These are phyloP conservation scores for Phaethon lepturus DNA, from an alignment of 2,113 vertebrate genomes.

Conservation along the genomic window DNA sequence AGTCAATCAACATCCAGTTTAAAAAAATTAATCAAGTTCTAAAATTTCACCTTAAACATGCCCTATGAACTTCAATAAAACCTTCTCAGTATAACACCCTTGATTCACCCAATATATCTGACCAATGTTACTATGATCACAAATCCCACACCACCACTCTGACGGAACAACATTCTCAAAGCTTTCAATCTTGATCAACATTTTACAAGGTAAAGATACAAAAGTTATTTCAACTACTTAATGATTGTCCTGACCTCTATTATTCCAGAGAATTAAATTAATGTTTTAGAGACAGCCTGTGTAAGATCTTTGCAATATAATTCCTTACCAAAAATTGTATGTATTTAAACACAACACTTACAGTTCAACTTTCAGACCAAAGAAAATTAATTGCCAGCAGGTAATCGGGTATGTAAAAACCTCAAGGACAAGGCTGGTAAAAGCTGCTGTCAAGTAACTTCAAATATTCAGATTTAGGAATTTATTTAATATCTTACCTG, in stretches of 20 bases:
- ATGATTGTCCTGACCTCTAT: not conserved
- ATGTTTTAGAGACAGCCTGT: not conserved
- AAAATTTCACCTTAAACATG: not conserved
- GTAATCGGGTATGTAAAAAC: not conserved
- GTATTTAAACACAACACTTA: not conserved
- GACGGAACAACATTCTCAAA: not conserved
- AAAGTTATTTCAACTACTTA: not conserved
- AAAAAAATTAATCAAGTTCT: not conserved
- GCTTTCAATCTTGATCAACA: not conserved
- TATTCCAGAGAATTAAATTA: not conserved
- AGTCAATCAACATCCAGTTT: not conserved
- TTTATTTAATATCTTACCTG: slow-evolving; percentile 79
- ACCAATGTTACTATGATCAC: not conserved
- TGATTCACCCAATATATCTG: not conserved
- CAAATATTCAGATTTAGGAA: not conserved
- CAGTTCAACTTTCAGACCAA: not conserved
- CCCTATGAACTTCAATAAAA: not conserved
- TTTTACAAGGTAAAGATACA: not conserved
- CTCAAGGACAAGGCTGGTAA: not conserved
- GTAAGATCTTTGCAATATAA: not conserved
- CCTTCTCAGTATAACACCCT: not conserved
- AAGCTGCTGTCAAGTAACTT: not conserved
- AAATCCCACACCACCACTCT: not conserved
- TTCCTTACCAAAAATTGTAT: not conserved
- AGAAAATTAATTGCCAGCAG: not conserved